These are phyloP conservation scores for Drosophila mercatorum DNA, from an alignment of 2,888 invertebrate genomes.

Conservation along the genomic window DNA sequence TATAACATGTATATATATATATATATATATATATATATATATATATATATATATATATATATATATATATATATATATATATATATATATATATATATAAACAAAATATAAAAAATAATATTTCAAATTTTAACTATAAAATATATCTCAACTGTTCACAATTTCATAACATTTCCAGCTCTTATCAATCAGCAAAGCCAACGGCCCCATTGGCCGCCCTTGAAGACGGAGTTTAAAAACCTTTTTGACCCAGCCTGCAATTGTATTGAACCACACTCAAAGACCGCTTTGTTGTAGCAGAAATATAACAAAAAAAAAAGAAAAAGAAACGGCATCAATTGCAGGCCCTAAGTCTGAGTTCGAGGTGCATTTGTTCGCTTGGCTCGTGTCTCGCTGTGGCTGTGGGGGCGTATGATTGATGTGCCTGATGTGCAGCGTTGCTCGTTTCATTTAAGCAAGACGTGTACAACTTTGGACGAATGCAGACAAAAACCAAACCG, in stretches of 20 bases:
- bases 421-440: constrained; percentile 61
- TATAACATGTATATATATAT: too few relatives aligned
- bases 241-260: constrained; percentile 5
- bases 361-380: constrained; percentile 44
- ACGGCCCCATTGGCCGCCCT: constrained; percentile 11
- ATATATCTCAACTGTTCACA: neutral
- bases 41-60: too few relatives aligned
- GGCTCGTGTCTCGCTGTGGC: constrained; percentile 48
- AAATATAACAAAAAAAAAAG: neutral
- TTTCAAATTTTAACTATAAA: too few relatives aligned
- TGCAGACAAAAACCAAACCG: constrained; percentile 65
- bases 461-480: constrained; percentile 42
- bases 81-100: too few relatives aligned
- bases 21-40: too few relatives aligned
- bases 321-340: constrained; percentile 19
- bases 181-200: constrained; percentile 2
- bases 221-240: neutral
- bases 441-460: constrained; percentile 41
- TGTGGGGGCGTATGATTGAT: constrained; percentile 68
- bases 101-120: too few relatives aligned
- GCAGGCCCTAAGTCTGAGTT: constrained; percentile 44
- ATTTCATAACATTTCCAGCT: neutral
- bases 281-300: constrained; percentile 12
- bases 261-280: constrained; percentile 14
- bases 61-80: too few relatives aligned